Evolutionary conservation across 2,888 invertebrate species (phyloP).

Genomic region (Brenthis ino): DNA sequence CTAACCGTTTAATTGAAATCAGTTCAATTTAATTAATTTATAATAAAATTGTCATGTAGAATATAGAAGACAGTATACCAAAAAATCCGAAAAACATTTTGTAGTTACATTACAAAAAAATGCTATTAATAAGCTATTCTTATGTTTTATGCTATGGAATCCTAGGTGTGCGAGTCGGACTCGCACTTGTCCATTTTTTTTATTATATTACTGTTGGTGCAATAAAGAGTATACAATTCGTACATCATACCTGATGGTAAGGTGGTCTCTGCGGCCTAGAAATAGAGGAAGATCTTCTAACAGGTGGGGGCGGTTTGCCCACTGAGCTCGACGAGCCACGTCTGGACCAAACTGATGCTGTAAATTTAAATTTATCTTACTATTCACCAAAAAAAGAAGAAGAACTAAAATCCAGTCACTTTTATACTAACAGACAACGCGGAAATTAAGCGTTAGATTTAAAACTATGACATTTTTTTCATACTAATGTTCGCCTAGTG

Average conservation of each 20-base stretch:
- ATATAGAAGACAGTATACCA: no score
- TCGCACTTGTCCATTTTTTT: background rate
- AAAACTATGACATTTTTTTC: background rate
- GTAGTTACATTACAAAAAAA: no score
- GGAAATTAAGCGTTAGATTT: background rate
- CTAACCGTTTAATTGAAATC: no score
- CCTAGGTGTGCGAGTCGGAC: background rate
- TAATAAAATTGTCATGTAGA: no score
- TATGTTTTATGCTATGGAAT: no score
- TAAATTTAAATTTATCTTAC: background rate
- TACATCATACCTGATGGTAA: constrained; percentile 36
- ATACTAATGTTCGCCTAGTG: background rate
- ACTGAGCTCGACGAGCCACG: constrained; percentile 79
- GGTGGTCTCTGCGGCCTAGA: constrained; percentile 60
- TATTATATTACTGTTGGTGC: no score
- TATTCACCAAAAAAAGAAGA: background rate
- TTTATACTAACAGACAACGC: no score
- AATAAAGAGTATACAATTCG: background rate
- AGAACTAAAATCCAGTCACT: no score
- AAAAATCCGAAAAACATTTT: no score
- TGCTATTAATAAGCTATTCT: no score
- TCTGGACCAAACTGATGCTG: constrained; percentile 80
- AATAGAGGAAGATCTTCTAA: constrained; percentile 89
- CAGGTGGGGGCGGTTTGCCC: constrained; percentile 91
- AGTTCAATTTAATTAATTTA: no score